Evolutionary conservation across 1,140 invertebrate genomes (phyloP).

Genomic region (Drosophila serrata): DNA sequence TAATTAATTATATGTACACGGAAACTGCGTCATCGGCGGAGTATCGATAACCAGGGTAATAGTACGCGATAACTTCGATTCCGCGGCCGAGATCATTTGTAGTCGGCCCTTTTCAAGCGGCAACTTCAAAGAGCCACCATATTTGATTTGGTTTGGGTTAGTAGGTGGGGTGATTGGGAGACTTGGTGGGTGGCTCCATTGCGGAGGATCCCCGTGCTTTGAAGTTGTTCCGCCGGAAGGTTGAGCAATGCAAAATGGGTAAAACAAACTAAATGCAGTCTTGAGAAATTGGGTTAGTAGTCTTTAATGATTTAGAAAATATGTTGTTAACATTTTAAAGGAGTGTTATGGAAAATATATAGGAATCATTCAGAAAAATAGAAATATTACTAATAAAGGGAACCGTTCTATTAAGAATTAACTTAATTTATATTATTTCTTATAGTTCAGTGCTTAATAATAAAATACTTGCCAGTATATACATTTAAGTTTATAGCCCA

Average conservation of each 20-base stretch:
- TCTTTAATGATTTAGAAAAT: background rate
- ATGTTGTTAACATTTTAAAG: background rate
- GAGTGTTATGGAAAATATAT: background rate
- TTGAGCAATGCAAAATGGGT: slow-evolving; percentile 45
- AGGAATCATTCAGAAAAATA: background rate
- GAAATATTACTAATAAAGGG: background rate
- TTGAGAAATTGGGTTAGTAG: slow-evolving; percentile 1
- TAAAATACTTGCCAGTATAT: background rate
- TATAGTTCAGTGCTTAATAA: background rate
- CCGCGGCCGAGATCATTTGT: slow-evolving; percentile 59
- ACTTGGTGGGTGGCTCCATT: slow-evolving; percentile 4
- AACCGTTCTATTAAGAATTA: too few species aligned
- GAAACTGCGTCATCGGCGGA: slow-evolving; percentile 70
- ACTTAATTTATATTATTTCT: background rate
- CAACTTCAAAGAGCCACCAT: slow-evolving; percentile 54
- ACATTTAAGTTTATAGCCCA: background rate
- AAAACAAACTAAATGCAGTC: background rate
- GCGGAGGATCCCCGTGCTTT: slow-evolving; percentile 44
- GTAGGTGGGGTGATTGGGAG: slow-evolving; percentile 10
- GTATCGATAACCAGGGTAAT: slow-evolving; percentile 72
- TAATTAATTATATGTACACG: slow-evolving; percentile 77
- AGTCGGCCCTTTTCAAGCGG: slow-evolving; percentile 55
- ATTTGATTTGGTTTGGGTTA: slow-evolving; percentile 53
- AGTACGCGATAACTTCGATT: slow-evolving; percentile 56
- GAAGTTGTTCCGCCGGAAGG: slow-evolving; percentile 55